phyloP scores from a whole-genome alignment of 2,888 invertebrate genomes.

The Drosophila affinis region DNA sequence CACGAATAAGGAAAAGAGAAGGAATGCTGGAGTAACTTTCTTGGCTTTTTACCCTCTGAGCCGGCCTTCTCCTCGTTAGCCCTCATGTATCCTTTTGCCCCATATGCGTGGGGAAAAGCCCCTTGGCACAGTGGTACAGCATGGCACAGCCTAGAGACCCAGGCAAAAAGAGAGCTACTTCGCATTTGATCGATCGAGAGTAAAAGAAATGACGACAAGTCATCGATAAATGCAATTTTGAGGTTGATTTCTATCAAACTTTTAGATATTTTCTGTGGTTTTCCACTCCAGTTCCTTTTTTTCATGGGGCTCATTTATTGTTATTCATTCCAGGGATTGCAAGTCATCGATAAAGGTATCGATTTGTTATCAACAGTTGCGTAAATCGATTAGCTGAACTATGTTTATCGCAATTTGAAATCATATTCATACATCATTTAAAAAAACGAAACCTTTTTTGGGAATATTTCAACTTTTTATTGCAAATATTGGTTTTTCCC shows the following conservation, averaged over 20 bases:
- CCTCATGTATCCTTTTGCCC: neutral
- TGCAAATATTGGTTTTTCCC: neutral
- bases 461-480: neutral
- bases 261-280: no score
- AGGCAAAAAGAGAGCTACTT: neutral
- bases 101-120: neutral
- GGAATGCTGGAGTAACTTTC: neutral
- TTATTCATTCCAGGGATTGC: no score
- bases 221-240: no score
- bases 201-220: no score
- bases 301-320: no score
- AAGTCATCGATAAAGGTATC: no score
- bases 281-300: no score
- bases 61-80: neutral
- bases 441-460: neutral
- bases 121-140: neutral
- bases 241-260: no score
- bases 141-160: neutral
- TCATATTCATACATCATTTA: no score
- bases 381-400: no score
- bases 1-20: conserved; percentile 5
- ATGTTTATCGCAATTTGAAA: no score
- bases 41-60: neutral
- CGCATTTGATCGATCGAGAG: neutral
- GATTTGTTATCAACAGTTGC: no score